A percentile compares a stretch with the other conserved stretches of the same genome.
Evolutionary conservation across 2,113 vertebrate genomes (phyloP).

Genomic region (Pyrgilauda ruficollis): DNA sequence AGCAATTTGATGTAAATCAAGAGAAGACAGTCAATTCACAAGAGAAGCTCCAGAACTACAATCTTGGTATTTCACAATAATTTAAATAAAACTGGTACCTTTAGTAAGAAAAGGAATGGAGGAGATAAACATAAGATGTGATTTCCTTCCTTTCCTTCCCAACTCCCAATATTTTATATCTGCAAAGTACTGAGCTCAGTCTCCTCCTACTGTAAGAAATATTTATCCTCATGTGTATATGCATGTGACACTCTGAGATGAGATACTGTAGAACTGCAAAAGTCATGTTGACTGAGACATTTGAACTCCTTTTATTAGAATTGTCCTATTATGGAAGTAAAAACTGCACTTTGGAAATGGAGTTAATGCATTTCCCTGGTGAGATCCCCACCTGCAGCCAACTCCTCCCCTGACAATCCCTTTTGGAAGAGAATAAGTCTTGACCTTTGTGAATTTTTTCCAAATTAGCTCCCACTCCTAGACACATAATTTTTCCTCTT

Average conservation of each 20-base stretch:
- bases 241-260: not conserved
- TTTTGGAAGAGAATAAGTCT: not conserved
- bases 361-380: not conserved
- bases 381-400: not conserved
- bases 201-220: not conserved
- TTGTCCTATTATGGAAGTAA: not conserved
- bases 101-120: not conserved
- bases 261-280: not conserved
- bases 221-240: fast-evolving
- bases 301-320: not conserved
- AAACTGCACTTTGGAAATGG: not conserved
- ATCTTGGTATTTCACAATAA: not conserved
- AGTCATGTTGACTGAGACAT: not conserved
- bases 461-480: not conserved
- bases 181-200: not conserved
- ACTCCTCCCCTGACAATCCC: not conserved
- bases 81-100: not conserved
- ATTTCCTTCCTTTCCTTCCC: not conserved
- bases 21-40: not conserved
- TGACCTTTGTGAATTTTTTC: not conserved
- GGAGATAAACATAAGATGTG: not conserved
- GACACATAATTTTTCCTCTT: not conserved
- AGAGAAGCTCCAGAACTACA: not conserved
- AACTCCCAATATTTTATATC: not conserved
- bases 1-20: not conserved